Evolutionary conservation across 2,888 invertebrate species (phyloP).

Genomic region (Acleris cristana): DNA sequence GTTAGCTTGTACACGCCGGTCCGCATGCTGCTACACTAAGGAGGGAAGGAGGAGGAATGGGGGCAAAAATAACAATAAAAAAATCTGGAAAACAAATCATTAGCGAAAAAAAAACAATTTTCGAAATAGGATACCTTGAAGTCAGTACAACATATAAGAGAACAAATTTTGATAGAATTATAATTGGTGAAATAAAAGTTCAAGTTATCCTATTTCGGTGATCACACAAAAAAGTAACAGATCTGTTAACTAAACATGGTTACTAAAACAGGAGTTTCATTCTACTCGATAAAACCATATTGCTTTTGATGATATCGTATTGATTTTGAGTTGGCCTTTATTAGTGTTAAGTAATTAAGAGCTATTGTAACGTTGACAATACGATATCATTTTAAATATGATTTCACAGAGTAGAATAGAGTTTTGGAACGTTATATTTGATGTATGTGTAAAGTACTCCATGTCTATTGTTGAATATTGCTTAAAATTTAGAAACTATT

Average conservation of each 20-base stretch:
- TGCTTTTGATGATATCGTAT: too few relatives aligned
- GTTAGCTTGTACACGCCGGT: conserved; percentile 49
- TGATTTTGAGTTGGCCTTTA: too few relatives aligned
- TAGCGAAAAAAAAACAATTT: conserved; percentile 47
- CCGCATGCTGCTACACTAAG: conserved; percentile 58
- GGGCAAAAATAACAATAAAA: conserved; percentile 52
- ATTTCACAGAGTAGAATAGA: too few relatives aligned
- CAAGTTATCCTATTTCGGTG: conserved; percentile 8
- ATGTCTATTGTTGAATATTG: too few relatives aligned
- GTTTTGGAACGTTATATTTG: too few relatives aligned
- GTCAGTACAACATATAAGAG: background rate
- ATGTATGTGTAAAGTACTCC: too few relatives aligned
- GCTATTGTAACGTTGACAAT: too few relatives aligned
- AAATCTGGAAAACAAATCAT: conserved; percentile 60
- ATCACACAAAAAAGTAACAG: background rate
- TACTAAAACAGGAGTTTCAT: background rate
- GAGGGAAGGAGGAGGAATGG: conserved; percentile 39
- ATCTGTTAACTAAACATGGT: background rate
- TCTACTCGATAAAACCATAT: too few relatives aligned
- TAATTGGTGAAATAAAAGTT: background rate
- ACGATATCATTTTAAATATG: too few relatives aligned
- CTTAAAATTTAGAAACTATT: too few relatives aligned
- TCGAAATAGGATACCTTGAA: conserved; percentile 3
- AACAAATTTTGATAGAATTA: background rate
- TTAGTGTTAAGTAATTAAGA: too few relatives aligned